Evolutionary conservation across 2,113 vertebrate genomes (phyloP), one percentile per base, ranked within the genome.

Genomic region (Mesembrinibis cayennensis): DNA sequence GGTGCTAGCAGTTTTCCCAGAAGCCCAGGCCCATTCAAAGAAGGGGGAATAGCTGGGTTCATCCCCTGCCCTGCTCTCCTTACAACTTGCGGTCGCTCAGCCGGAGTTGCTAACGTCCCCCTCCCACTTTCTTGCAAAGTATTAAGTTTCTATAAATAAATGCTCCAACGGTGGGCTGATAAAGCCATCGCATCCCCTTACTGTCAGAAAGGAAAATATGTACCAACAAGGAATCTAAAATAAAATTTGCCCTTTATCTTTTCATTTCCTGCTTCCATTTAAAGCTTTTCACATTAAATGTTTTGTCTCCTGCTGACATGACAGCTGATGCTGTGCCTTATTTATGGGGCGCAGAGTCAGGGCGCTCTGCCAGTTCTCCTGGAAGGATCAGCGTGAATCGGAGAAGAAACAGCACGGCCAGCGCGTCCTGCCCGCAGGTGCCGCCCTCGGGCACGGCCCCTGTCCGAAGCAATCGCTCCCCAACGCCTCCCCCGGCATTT

Each of bases 281-380:
- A 78, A 94, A 95, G 88, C 36, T 52, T 89, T 55, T 77, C 83
- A 42, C 82, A 22, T 38, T 50, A 82, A 30, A 22, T 79, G 85
- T 90, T 97, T 94, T 73, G 70, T 95, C 91, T 95, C 95, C 89
- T 86, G 88, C 93, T 70, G 92, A 36, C 93, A 67, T 53, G 40
- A 87, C 71, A 95, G 83, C 88, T 93, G 93, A 81, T n/a, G 78
- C 82, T 36, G 47, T 27, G 70, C 88, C 88, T 79, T 55, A 32
- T 59, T 95, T 90, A 94, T 81, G 88, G 92, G 89, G 90, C 18
- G 40, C 40, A 0, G 93, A 78, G 85, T 34, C 94, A 53, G 92
- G 96, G 94, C 95, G 17, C 27, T 12, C 58, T n/a, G 91, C 96
- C 94, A 93, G 93, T 9, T 90, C 93, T 78, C 34, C 91, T 91